These are phyloP conservation scores for Catharus minimus DNA, from an alignment of 2,113 vertebrate species.

Conservation along the genomic window DNA sequence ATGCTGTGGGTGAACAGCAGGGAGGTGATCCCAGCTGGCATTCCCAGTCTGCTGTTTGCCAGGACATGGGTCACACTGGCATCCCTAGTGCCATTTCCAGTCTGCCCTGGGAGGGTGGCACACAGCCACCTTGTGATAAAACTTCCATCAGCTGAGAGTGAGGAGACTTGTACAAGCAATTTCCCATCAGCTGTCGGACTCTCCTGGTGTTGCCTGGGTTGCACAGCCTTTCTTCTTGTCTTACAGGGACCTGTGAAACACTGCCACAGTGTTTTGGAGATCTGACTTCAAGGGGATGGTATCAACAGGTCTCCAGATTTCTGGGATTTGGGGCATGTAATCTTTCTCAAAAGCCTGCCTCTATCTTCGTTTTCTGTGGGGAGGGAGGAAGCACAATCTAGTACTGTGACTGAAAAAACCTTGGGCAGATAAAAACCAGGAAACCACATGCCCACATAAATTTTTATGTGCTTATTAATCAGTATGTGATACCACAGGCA, in stretches of 20 bases:
- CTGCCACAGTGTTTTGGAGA: neutral
- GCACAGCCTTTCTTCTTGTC: neutral
- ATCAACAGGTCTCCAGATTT: neutral
- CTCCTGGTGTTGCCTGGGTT: accelerated
- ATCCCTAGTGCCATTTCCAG: neutral
- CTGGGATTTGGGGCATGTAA: neutral
- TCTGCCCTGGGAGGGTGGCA: accelerated
- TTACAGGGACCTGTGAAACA: accelerated
- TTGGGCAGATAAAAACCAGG: neutral
- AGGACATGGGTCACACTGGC: neutral
- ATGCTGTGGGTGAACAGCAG: neutral
- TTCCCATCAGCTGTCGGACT: neutral
- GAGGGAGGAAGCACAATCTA: neutral
- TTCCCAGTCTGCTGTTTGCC: neutral
- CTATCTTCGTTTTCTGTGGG: neutral
- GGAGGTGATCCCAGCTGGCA: neutral
- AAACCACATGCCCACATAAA: accelerated
- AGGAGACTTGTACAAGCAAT: accelerated
- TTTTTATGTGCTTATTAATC: neutral
- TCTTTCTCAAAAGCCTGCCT: neutral
- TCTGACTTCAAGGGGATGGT: neutral
- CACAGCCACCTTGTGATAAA: neutral
- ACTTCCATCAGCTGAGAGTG: neutral
- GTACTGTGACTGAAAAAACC: neutral
- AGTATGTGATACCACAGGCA: neutral